phyloP scores from a whole-genome alignment of 2,797 vertebrate species.

The Chelon auratus region DNA sequence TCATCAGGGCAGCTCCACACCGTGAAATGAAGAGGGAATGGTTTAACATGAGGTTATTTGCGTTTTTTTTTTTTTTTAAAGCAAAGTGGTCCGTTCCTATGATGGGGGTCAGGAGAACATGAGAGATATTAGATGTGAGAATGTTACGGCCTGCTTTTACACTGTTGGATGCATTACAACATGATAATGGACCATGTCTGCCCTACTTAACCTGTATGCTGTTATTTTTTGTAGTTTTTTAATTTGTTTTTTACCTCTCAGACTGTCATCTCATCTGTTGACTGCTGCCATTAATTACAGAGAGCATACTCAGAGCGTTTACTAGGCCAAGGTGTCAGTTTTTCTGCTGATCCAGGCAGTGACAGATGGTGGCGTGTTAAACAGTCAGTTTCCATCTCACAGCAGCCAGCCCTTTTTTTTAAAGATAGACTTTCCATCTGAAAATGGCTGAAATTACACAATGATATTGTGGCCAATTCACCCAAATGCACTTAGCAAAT shows the following conservation, averaged over 20 bases:
- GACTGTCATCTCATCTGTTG: background rate
- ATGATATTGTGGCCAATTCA: conserved; percentile 26
- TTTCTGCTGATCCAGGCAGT: conserved; percentile 28
- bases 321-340: conserved; percentile 30
- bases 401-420: conserved; percentile 39
- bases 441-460: conserved; percentile 39
- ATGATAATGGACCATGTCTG: background rate
- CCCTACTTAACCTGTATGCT: background rate
- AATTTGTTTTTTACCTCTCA: conserved; percentile 1
- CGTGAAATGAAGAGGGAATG: background rate
- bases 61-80: too few species aligned
- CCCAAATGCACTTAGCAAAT: conserved; percentile 13
- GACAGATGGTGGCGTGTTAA: conserved; percentile 60
- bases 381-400: conserved; percentile 24
- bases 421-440: conserved; percentile 10
- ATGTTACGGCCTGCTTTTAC: too few species aligned
- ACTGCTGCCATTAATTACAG: conserved; percentile 32
- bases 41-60: too few species aligned
- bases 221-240: background rate
- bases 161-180: background rate
- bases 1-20: background rate
- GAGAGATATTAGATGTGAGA: background rate
- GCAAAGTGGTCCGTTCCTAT: background rate
- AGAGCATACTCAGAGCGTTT: conserved; percentile 32
- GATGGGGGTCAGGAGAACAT: background rate